Evolutionary conservation across 2,797 vertebrate species (phyloP).

Genomic region (Allobates femoralis): DNA sequence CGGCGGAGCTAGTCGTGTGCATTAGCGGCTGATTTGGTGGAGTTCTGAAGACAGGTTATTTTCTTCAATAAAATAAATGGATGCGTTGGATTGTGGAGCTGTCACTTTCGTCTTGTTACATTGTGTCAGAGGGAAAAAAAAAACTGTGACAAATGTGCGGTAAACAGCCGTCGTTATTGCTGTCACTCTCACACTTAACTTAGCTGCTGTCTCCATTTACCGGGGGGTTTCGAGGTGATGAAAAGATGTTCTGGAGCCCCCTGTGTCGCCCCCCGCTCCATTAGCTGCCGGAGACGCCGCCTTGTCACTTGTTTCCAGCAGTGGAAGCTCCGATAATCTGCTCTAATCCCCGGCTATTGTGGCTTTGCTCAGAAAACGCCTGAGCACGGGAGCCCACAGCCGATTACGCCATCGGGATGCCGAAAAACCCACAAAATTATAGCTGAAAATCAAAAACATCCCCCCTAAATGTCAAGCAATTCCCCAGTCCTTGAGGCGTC

Average conservation of each 20-base stretch:
- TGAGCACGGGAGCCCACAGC: too few relatives aligned
- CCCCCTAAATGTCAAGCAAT: not conserved
- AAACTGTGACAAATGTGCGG: slow-evolving; percentile 16
- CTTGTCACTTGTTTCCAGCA: not conserved
- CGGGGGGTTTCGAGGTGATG: not conserved
- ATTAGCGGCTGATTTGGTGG: slow-evolving; percentile 46
- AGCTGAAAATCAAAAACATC: not conserved
- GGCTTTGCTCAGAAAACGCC: not conserved
- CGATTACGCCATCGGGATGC: not conserved
- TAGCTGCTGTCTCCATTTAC: not conserved
- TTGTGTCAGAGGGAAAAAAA: slow-evolving; percentile 13
- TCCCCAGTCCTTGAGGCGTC: too few relatives aligned
- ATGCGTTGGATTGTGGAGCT: slow-evolving; percentile 31
- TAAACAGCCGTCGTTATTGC: slow-evolving; percentile 27
- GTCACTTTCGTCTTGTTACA: slow-evolving; percentile 30
- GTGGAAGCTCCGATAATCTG: not conserved
- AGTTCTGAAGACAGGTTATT: slow-evolving; percentile 26
- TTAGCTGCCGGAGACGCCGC: not conserved
- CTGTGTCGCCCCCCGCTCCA: not conserved
- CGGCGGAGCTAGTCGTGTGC: not conserved
- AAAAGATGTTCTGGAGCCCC: not conserved
- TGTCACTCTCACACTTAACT: slow-evolving; percentile 17
- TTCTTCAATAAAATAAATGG: slow-evolving; percentile 55
- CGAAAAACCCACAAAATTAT: not conserved
- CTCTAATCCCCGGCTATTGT: not conserved